Evolutionary conservation across 2,888 invertebrate genomes (phyloP), one percentile per base, ranked within the genome.

Genomic region (Phanerotoma sp.): DNA sequence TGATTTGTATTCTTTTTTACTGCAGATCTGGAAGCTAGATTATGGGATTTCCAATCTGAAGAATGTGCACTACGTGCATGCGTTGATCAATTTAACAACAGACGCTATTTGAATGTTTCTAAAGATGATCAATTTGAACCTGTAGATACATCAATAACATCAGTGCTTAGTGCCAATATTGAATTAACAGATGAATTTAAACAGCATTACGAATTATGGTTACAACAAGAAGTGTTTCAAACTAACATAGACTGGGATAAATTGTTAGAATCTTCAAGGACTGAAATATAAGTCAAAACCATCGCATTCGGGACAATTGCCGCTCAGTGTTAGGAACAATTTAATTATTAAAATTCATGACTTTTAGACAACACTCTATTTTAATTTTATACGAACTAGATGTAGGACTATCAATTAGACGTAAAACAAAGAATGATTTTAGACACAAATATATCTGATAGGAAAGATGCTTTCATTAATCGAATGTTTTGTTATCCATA

Each of bases 41-140:
- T 97, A 1, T 97, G 96, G 96, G 97, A 99, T 77, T 98, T 94
- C 68, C 92, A 99, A 80, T 94, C 93, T 28, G 98, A 99, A 77
- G 99, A 99, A 75, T 95, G 96, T 77, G 89, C 94, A 10, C 79
- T 99, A 54, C 84, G 97, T 58, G 89, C 91, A 0, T 93, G 92
- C 62, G 97, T 99, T 3, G 98, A 99, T 79, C 85, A 94, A 56
- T 99, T 99, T 72, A 98, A 99, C 78, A 88, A 90, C 72, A 85
- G 98, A 18, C 84, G 98, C 61, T 98, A 99, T 38, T 70, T 70
- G 5, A 72, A 70, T 61, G 54, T 63, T n/a, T 63, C 65, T 5
- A 69, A 68, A 52, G 86, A 85, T 67, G 79, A 82, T 37, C 86
- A 86, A 67, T 79, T 84, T 64, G 82, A 82, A 68, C 83, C 82